phyloP scores from a whole-genome alignment of 2,113 vertebrate species.

The Cebus imitator region DNA sequence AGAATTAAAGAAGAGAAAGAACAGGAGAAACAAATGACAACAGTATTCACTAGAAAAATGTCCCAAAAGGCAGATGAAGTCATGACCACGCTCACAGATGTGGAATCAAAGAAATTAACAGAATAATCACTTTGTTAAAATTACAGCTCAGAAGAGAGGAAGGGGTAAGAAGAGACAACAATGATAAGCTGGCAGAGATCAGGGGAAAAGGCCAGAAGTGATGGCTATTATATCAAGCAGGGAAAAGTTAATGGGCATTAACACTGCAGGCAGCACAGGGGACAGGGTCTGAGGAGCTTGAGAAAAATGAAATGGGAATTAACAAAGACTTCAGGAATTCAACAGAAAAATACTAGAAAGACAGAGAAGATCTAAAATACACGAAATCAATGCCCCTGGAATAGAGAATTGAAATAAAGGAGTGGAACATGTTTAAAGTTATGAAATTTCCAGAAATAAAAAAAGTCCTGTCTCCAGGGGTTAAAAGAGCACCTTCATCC shows the following conservation, averaged over 20 bases:
- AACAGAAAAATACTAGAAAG: background rate
- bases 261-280: accelerated
- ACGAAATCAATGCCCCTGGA: accelerated
- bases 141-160: background rate
- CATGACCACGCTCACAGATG: background rate
- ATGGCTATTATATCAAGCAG: background rate
- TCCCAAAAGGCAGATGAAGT: background rate
- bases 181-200: background rate
- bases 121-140: background rate
- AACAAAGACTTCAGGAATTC: background rate
- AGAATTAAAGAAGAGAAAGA: background rate
- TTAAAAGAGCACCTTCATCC: background rate
- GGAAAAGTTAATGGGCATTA: background rate
- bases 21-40: background rate
- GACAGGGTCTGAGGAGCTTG: background rate
- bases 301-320: background rate
- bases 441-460: background rate
- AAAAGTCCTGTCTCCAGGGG: background rate
- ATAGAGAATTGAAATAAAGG: background rate
- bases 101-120: too few relatives aligned
- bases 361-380: background rate
- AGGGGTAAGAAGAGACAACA: background rate
- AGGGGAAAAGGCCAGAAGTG: background rate
- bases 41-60: background rate
- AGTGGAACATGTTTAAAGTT: background rate